These are phyloP conservation scores for Leguminivora glycinivorella DNA, from an alignment of 1,140 invertebrate genomes.

Conservation along the genomic window DNA sequence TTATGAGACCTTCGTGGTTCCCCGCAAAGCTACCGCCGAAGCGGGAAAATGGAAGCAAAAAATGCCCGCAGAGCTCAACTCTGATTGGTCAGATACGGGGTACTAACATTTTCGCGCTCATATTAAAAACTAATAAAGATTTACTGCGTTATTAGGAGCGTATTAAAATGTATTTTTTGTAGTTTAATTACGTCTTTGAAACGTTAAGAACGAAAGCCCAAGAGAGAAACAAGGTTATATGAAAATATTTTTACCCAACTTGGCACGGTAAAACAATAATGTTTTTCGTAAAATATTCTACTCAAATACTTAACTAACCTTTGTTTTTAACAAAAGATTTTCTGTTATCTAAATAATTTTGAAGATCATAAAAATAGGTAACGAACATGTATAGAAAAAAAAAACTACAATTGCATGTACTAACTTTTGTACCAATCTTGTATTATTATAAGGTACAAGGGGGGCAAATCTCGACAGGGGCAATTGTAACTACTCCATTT, in stretches of 20 bases:
- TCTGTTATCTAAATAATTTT: too few species aligned
- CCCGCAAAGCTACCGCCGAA: constrained; percentile 7
- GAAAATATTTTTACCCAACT: neutral
- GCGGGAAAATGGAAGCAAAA: neutral
- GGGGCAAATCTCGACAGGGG: too few species aligned
- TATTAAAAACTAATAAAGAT: constrained; percentile 29
- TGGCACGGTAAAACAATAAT: too few species aligned
- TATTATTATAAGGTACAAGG: too few species aligned
- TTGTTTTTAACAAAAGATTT: too few species aligned
- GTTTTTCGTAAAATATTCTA: too few species aligned
- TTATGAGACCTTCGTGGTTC: constrained; percentile 25
- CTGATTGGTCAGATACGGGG: neutral
- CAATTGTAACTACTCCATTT: too few species aligned
- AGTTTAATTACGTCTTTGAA: constrained; percentile 14
- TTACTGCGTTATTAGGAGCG: constrained; percentile 22
- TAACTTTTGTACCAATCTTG: too few species aligned
- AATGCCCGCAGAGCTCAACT: constrained; percentile 18
- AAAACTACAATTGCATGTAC: too few species aligned
- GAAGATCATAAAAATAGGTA: too few species aligned
- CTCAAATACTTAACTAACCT: too few species aligned
- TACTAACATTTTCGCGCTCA: constrained; percentile 20
- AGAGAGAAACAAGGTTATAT: neutral
- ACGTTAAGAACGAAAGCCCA: neutral
- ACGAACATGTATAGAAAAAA: too few species aligned
- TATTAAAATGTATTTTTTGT: constrained; percentile 8